phyloP scores from a whole-genome alignment of 2,888 invertebrate genomes.

The Acanthosepion esculentum region DNA sequence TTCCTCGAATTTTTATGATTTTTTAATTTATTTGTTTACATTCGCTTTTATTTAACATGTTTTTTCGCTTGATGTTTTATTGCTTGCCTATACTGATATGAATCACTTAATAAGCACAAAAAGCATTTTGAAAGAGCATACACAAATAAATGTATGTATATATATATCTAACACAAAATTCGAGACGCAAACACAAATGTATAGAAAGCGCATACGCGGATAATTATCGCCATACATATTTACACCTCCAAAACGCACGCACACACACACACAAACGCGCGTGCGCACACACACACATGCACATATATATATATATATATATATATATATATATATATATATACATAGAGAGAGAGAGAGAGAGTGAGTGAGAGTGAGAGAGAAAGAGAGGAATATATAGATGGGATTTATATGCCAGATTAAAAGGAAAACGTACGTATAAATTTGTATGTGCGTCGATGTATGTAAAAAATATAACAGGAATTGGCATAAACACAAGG shows the following conservation, averaged over 20 bases:
- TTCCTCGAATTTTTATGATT: background rate
- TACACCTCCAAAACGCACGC: background rate
- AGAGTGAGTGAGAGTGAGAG: background rate
- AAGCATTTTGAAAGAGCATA: background rate
- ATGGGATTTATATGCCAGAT: no score
- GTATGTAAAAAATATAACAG: background rate
- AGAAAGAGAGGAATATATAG: no score
- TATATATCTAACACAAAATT: background rate
- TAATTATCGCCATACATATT: background rate
- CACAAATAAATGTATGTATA: background rate
- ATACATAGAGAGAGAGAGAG: background rate
- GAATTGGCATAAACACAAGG: background rate
- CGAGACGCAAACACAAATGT: background rate
- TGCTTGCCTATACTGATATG: background rate
- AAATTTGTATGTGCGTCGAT: no score
- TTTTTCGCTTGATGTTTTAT: background rate
- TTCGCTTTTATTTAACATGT: background rate
- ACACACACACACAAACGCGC: background rate
- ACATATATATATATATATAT: constrained; percentile 17
- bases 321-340: background rate
- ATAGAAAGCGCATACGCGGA: background rate
- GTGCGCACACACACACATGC: background rate
- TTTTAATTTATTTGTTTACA: constrained; percentile 20
- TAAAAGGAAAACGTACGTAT: no score
- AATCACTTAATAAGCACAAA: background rate